Percentiles rank a stretch among this genome's conserved stretches.
phyloP scores from a whole-genome alignment of 2,888 invertebrate genomes.

The Masnerella sp. region DNA sequence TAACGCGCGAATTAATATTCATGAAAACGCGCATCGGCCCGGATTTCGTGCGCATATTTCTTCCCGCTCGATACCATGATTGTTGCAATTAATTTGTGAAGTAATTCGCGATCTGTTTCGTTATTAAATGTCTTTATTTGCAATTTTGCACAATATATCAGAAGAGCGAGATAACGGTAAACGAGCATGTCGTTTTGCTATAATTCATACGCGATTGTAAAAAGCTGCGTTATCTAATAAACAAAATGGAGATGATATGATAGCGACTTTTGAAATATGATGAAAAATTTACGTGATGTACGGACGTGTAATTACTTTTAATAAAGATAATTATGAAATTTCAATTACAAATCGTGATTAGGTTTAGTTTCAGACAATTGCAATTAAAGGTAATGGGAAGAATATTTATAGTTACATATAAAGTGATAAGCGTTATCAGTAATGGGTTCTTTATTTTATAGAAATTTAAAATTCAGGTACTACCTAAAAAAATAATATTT shows the following conservation, averaged over 20 bases:
- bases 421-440: no score
- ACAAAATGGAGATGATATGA: no score
- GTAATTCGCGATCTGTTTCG: constrained; percentile 9
- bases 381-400: no score
- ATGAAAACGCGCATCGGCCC: constrained; percentile 4
- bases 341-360: constrained; percentile 22
- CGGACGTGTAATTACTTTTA: constrained; percentile 20
- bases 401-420: no score
- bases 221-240: constrained; percentile 6
- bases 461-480: no score
- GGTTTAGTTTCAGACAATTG: no score
- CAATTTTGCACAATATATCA: constrained; percentile 31
- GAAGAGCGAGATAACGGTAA: constrained; percentile 9
- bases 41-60: constrained; percentile 1
- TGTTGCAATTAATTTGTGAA: constrained; percentile 32
- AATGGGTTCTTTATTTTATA: no score
- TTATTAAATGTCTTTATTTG: constrained; percentile 32
- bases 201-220: not conserved
- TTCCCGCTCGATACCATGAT: constrained; percentile 15
- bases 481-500: no score
- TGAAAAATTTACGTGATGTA: not conserved
- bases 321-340: constrained; percentile 12
- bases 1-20: constrained; percentile 22
- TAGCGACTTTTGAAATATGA: no score
- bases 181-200: constrained; percentile 1